Evolutionary conservation across 2,888 invertebrate species (phyloP).

Genomic region (Helicoverpa assulta): DNA sequence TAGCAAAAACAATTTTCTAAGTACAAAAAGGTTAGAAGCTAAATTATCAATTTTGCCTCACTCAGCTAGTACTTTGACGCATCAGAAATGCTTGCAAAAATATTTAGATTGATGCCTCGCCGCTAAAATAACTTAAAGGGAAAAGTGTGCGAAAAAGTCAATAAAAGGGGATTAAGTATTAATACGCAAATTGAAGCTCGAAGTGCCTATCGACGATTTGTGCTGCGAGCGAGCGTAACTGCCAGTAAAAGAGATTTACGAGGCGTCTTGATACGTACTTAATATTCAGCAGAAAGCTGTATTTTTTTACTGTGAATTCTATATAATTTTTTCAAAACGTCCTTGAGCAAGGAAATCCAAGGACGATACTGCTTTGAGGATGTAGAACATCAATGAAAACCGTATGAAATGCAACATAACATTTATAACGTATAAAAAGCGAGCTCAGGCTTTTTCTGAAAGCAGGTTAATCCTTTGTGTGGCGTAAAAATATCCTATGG

Average conservation of each 20-base stretch:
- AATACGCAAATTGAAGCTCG: neutral
- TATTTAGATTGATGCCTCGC: neutral
- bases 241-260: slow-evolving; percentile 17
- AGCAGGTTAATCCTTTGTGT: slow-evolving; percentile 2
- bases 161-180: slow-evolving; percentile 12
- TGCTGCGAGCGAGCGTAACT: slow-evolving; percentile 1
- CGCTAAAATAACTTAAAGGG: neutral
- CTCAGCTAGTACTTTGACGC: neutral
- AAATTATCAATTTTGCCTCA: neutral
- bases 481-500: slow-evolving; percentile 3
- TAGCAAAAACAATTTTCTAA: neutral
- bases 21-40: neutral
- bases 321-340: neutral
- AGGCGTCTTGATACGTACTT: neutral
- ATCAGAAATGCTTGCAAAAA: neutral
- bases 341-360: neutral
- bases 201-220: slow-evolving; percentile 11
- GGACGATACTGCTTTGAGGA: neutral
- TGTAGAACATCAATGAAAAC: neutral
- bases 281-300: slow-evolving; percentile 4
- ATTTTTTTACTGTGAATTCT: neutral
- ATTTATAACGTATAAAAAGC: slow-evolving; percentile 1
- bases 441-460: neutral
- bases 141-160: neutral
- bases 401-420: slow-evolving; percentile 12